Evolutionary conservation across 2,797 vertebrate species (phyloP), one percentile per base, ranked within the genome.

Genomic region (Hippopotamyrus pictus): DNA sequence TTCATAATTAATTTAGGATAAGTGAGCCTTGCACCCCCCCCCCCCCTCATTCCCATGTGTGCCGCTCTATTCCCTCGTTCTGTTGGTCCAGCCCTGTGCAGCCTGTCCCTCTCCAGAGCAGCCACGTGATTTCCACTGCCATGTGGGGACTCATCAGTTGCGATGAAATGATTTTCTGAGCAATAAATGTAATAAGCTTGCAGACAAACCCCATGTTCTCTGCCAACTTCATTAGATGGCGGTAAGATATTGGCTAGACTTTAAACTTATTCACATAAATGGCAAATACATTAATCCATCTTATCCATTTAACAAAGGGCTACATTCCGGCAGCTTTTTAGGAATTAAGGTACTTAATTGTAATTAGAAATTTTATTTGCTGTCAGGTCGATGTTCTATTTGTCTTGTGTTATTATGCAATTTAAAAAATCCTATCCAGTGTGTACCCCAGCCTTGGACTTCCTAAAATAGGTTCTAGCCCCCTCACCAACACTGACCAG

Each of bases 1-100:
- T 86, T 86, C 50, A 86, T 37, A 54, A 86, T 54, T 86, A 54
- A 86, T 86, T 54, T 51, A 54, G 48, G 50, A 51, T 86, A 54
- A 53, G 12, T 33, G 84, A 86, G 84, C 50, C 50, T 29, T 86
- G 22, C 7, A n/a, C 0, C 19, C 1, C 83, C 29, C 12, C 46
- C 19, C 73, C 37, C n/a, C 46, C 7, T 19, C 14, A 2, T 79
- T 44, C 37, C 73, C 73, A 17, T 3, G 5, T 44, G 73, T 44
- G 11, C 17, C 17, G 17, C 5, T 79, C 37, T 19, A 41, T 79
- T 37, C 73, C 73, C 37, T 8, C 17, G 73, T 79, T 44, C 73
- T 3, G 2, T 41, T 37, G 33, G 17, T 79, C 37, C 65, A 29
- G 65, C 37, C 73, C 73, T 7, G 14, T 44, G 5, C 73, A 79